A percentile compares a stretch with the other conserved stretches of the same genome.
Evolutionary conservation across 92 coral and sea anemone genomes (phyloP).

Genomic region (Porites evermanni): DNA sequence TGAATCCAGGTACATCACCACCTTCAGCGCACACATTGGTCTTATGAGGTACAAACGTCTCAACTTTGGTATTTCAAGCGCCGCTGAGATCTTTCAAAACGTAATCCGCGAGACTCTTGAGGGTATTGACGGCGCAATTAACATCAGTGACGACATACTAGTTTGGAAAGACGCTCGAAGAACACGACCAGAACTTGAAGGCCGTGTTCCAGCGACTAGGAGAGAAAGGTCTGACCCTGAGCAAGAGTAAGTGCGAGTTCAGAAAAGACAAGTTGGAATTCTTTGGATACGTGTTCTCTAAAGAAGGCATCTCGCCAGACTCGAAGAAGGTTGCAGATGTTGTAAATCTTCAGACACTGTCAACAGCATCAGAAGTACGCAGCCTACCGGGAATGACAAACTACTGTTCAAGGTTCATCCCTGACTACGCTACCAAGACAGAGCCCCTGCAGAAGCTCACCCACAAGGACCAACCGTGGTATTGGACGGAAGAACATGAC

Average conservation of each 20-base stretch:
- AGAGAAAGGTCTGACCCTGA: too few relatives aligned
- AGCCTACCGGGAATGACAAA: conserved; percentile 44
- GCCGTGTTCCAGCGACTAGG: too few relatives aligned
- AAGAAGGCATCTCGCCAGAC: conserved; percentile 34
- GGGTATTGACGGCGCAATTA: not conserved
- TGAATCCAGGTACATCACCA: too few relatives aligned
- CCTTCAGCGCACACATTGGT: too few relatives aligned
- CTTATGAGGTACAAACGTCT: not conserved
- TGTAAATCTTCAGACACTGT: conserved; percentile 20
- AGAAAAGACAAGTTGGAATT: conserved; percentile 37
- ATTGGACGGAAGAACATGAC: too few relatives aligned
- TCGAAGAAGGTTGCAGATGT: not conserved
- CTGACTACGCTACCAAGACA: conserved; percentile 51
- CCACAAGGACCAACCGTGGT: conserved; percentile 42
- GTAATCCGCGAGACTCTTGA: not conserved
- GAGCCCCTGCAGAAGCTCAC: conserved; percentile 55
- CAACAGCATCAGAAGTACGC: too few relatives aligned
- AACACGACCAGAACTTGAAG: too few relatives aligned
- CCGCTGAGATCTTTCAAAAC: too few relatives aligned
- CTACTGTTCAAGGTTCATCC: too few relatives aligned
- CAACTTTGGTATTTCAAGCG: too few relatives aligned
- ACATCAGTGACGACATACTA: too few relatives aligned
- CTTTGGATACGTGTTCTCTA: conserved; percentile 39
- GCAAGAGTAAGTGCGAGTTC: conserved; percentile 17
- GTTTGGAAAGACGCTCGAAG: too few relatives aligned